Conservation (phyloP, 2,797 vertebrate genomes). For the Urocyon cinereoargenteus region DNA sequence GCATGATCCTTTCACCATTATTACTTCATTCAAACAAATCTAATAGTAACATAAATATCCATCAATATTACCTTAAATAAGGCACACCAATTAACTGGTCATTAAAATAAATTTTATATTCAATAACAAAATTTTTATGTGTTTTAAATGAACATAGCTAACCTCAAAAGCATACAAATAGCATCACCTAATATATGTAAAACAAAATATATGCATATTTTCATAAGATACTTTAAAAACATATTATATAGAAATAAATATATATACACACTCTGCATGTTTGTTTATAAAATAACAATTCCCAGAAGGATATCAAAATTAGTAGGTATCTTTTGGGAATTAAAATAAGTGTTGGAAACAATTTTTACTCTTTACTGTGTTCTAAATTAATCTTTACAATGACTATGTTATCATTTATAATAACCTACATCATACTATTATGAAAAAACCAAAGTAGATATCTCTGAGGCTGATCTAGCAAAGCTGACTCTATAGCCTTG, state of each 20-base stretch:
- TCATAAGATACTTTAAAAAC: conserved; percentile 22
- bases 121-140: conserved; percentile 58
- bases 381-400: conserved; percentile 20
- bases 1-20: conserved; percentile 28
- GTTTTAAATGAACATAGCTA: conserved; percentile 49
- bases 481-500: not conserved
- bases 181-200: conserved; percentile 3
- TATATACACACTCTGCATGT: not conserved
- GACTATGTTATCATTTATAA: not conserved
- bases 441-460: not conserved
- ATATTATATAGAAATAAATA: conserved; percentile 48
- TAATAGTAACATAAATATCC: conserved; percentile 17
- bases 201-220: conserved; percentile 38
- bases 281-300: conserved; percentile 52
- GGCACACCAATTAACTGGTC: conserved; percentile 4
- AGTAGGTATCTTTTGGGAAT: conserved; percentile 41
- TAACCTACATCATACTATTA: not conserved
- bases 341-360: not conserved
- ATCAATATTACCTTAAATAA: not conserved
- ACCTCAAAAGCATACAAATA: conserved; percentile 55
- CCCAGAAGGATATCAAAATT: conserved; percentile 20
- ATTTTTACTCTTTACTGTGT: not conserved
- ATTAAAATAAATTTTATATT: conserved; percentile 59
- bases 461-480: not conserved
- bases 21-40: conserved; percentile 39